Evolutionary conservation across 2,888 invertebrate species (phyloP), one percentile per base, ranked within the genome.

Genomic region (Coronaproctus castanopsis): DNA sequence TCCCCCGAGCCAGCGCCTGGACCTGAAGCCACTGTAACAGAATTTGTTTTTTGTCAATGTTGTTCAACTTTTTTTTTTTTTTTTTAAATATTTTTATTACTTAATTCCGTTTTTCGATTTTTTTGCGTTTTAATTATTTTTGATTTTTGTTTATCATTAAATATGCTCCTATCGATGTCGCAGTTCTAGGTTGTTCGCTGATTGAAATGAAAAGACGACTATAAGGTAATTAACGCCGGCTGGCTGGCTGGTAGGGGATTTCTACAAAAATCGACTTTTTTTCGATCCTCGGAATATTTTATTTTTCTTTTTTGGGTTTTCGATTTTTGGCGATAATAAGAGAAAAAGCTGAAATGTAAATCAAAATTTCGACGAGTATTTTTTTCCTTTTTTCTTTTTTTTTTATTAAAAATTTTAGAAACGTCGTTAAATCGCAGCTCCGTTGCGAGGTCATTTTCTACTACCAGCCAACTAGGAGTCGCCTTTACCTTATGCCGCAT

Each of bases 1-100:
- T 86, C 85, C 81, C 80, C 80, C 79, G 81, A 80, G 80, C 82
- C 80, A 80, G 82, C 79, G 77, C 80, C 79, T 77, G 82, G 81
- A 57, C 82, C 83, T 77, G 82, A 82, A 79, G 83, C 83, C 83
- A 83, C 83, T 83, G 83, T 77, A 83, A 82, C 77, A 62, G 21
- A 21, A 52, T 57, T n/a, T n/a, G n/a, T n/a, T n/a, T n/a, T n/a
- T n/a, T n/a, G n/a, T n/a, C n/a, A n/a, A n/a, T n/a, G n/a, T n/a
- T n/a, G 14, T 21, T 52, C 22, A 36, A 56, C 52, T 53, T 53
- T 57, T 52, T 54, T 20, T 57, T 2, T 20, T 54, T 21, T 24
- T 23, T 3, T 48, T 54, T 21, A 21, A 23, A n/a, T 10, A 8
- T 54, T 22, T 21, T 54, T 22, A 23, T 54, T 54, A 23, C 21